Percentiles rank a stretch among this genome's conserved stretches.
Conservation (phyloP, 2,113 vertebrate genomes). For the Calonectris borealis region DNA sequence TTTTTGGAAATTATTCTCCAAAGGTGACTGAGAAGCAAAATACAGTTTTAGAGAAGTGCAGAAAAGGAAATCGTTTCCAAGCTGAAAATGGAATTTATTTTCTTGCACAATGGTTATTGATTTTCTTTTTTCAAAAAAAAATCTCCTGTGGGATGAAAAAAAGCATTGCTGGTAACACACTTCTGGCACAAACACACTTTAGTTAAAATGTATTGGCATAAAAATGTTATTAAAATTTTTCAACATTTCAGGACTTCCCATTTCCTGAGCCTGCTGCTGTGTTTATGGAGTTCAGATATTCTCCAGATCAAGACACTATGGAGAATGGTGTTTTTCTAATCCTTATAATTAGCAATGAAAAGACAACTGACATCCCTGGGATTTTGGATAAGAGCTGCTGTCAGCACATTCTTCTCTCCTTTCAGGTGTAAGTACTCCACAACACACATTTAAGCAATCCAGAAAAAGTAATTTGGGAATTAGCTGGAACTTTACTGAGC, state of each 20-base stretch:
- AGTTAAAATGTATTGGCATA: neutral
- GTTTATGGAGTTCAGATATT: neutral
- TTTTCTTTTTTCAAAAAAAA: constrained; percentile 1
- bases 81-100: neutral
- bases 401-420: neutral
- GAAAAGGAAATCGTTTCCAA: neutral
- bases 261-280: neutral
- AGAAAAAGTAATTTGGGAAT: neutral
- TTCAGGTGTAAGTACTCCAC: neutral
- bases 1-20: neutral
- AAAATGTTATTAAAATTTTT: neutral
- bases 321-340: neutral
- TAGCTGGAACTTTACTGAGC: neutral
- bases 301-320: neutral
- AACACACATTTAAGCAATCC: neutral
- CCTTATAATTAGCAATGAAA: neutral
- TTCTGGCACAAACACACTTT: neutral
- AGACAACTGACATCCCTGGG: neutral
- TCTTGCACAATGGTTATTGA: neutral
- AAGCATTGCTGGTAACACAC: neutral
- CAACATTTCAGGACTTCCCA: neutral
- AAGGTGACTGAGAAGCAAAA: neutral
- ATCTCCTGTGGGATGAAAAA: neutral
- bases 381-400: neutral
- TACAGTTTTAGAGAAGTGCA: neutral